Percentiles rank a stretch among this genome's conserved stretches.
Conservation (phyloP, 2,888 invertebrate genomes). For the Nipponacmea schrenckii region DNA sequence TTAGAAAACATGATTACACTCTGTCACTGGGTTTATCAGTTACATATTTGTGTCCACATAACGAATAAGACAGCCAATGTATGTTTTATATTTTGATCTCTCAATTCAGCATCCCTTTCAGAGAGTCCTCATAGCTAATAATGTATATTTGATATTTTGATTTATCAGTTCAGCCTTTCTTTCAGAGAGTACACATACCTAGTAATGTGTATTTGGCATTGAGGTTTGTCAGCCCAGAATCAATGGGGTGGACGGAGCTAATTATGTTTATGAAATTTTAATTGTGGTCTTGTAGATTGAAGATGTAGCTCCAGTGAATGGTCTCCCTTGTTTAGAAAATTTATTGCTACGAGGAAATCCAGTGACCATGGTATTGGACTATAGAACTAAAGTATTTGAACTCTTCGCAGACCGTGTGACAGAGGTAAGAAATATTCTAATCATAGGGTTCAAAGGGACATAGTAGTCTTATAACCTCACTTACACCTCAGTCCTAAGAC, state of each 20-base stretch:
- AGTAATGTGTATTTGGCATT: no score
- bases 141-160: neutral
- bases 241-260: no score
- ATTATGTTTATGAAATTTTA: no score
- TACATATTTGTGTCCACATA: no score
- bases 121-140: neutral
- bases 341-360: conserved; percentile 90
- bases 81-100: no score
- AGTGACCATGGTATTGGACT: conserved; percentile 86
- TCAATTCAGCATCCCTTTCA: neutral
- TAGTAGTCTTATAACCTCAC: no score
- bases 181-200: neutral
- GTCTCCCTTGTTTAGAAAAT: conserved; percentile 86
- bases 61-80: no score
- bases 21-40: neutral
- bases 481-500: no score
- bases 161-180: neutral
- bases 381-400: conserved; percentile 88
- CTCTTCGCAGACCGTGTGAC: conserved; percentile 85
- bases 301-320: conserved; percentile 83
- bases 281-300: conserved; percentile 40
- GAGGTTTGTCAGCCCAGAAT: no score
- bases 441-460: no score
- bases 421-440: conserved; percentile 70
- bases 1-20: neutral